Evolutionary conservation across 2,797 vertebrate species (phyloP).

Genomic region (Anabas testudineus): DNA sequence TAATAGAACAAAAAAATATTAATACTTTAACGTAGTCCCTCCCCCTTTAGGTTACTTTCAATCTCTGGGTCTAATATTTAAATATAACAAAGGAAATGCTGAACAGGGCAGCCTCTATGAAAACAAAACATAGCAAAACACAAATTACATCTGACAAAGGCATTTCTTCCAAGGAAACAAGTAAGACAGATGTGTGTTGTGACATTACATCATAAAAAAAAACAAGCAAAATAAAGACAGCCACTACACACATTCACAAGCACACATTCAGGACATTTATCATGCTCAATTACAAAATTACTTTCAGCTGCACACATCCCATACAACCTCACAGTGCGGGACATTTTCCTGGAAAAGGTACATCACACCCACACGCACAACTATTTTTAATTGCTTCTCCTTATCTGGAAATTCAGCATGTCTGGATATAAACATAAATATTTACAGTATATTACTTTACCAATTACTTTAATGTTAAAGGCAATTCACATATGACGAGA

Average conservation of each 20-base stretch:
- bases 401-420: constrained; percentile 12
- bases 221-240: no score
- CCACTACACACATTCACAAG: constrained; percentile 11
- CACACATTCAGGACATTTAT: constrained; percentile 52
- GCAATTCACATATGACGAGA: constrained; percentile 26
- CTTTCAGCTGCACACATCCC: constrained; percentile 42
- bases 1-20: neutral
- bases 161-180: constrained; percentile 21
- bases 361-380: neutral
- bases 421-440: constrained; percentile 11
- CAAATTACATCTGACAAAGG: neutral
- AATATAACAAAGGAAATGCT: neutral
- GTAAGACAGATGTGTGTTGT: constrained; percentile 23
- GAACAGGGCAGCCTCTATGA: neutral
- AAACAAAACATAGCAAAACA: neutral
- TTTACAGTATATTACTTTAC: neutral
- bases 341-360: constrained; percentile 47
- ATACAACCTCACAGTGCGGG: constrained; percentile 26
- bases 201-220: constrained; percentile 29
- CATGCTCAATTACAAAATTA: constrained; percentile 51
- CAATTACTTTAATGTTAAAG: constrained; percentile 29
- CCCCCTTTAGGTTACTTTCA: neutral
- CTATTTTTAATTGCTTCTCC: neutral
- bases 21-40: neutral
- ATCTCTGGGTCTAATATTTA: neutral